Conservation (phyloP, 1,140 invertebrate species). For the Streblospio benedicti region DNA sequence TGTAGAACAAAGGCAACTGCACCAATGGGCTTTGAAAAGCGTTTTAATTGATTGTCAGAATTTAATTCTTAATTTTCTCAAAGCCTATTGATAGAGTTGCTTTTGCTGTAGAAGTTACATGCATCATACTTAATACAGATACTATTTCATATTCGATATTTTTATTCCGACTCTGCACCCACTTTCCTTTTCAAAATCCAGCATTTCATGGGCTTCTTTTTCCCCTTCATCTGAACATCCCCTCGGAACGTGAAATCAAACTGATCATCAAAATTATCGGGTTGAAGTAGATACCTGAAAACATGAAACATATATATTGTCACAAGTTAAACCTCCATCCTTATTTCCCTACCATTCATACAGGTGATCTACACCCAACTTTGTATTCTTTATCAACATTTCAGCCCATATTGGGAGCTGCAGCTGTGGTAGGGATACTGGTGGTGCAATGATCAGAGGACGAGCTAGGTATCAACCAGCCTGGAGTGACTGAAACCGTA, state of each 20-base stretch:
- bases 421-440: background rate
- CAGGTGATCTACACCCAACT: background rate
- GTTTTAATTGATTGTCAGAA: too few relatives aligned
- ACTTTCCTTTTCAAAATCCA: constrained; percentile 86
- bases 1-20: too few relatives aligned
- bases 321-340: background rate
- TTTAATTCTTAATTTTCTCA: too few relatives aligned
- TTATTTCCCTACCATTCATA: background rate
- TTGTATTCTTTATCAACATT: background rate
- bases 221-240: constrained; percentile 86
- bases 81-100: too few relatives aligned
- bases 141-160: constrained; percentile 30
- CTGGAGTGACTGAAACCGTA: too few relatives aligned
- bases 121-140: too few relatives aligned
- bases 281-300: constrained; percentile 69
- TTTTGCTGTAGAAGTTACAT: too few relatives aligned
- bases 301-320: constrained; percentile 1
- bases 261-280: constrained; percentile 74
- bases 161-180: too few relatives aligned
- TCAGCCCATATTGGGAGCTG: background rate
- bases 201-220: constrained; percentile 87
- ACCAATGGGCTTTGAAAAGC: too few relatives aligned
- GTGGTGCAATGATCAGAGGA: background rate
- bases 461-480: background rate
- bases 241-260: constrained; percentile 82